Evolutionary conservation across 1,140 invertebrate genomes (phyloP).

Genomic region (Lepidostoma basale): DNA sequence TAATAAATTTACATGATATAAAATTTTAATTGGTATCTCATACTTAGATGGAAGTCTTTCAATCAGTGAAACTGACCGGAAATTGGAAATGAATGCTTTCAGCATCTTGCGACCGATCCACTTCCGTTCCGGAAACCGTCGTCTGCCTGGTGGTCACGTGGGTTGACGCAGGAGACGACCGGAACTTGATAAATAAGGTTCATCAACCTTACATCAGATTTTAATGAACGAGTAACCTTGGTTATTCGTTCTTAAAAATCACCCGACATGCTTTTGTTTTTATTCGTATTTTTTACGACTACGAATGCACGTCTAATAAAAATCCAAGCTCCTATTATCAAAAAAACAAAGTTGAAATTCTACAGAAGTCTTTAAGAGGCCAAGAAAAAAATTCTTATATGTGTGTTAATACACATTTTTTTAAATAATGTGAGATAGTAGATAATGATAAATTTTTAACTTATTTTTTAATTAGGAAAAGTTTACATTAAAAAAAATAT

Average conservation of each 20-base stretch:
- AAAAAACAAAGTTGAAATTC: no score
- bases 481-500: no score
- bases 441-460: no score
- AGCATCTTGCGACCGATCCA: not conserved
- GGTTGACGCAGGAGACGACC: constrained; percentile 2
- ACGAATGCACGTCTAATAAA: constrained; percentile 1
- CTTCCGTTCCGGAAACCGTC: not conserved
- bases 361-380: no score
- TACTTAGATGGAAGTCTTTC: not conserved
- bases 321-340: no score
- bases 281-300: constrained; percentile 3
- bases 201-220: not conserved
- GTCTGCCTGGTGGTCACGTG: constrained; percentile 2
- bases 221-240: constrained; percentile 13
- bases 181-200: constrained; percentile 5
- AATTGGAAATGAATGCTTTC: not conserved
- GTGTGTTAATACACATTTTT: no score
- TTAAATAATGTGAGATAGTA: no score
- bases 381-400: no score
- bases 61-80: not conserved
- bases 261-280: not conserved
- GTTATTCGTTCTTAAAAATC: not conserved
- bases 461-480: no score
- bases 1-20: no score
- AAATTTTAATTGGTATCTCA: no score